Evolutionary conservation across 2,888 invertebrate species (phyloP).

Genomic region (Eristalis pertinax): DNA sequence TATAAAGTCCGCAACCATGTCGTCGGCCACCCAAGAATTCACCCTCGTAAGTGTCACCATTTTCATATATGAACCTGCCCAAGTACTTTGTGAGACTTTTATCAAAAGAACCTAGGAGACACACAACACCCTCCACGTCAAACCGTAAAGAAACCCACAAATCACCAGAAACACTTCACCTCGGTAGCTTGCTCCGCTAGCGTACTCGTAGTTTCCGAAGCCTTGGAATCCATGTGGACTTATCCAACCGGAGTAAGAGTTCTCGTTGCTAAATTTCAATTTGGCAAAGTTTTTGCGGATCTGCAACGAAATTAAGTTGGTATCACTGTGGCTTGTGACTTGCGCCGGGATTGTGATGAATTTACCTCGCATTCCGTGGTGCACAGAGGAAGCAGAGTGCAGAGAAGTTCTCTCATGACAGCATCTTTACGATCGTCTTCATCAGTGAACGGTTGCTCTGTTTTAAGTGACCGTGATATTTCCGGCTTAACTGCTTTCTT

Average conservation of each 20-base stretch:
- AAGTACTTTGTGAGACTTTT: slow-evolving; percentile 2
- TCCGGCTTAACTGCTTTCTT: background rate
- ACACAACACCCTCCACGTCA: background rate
- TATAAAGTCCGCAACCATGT: slow-evolving; percentile 43
- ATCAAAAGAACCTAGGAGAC: slow-evolving; percentile 37
- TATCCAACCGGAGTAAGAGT: slow-evolving; percentile 39
- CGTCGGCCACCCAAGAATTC: slow-evolving; percentile 34
- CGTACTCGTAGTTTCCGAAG: slow-evolving; percentile 43
- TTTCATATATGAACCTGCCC: slow-evolving; percentile 5
- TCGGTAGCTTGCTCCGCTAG: slow-evolving; percentile 11
- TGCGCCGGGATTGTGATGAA: background rate
- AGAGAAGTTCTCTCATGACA: background rate
- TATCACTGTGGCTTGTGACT: background rate
- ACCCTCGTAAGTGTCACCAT: slow-evolving; percentile 37
- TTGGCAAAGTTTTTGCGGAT: slow-evolving; percentile 34
- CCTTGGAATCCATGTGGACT: slow-evolving; percentile 32
- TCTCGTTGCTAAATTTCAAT: slow-evolving; percentile 22
- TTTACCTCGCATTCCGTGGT: background rate
- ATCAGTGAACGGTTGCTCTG: background rate
- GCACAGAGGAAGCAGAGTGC: background rate
- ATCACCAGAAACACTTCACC: slow-evolving; percentile 8
- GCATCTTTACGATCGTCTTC: background rate
- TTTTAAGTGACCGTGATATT: background rate
- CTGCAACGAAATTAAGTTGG: background rate
- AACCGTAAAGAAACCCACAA: background rate